These are phyloP conservation scores for Anarrhichthys ocellatus DNA, from an alignment of 2,113 vertebrate species.

Conservation along the genomic window DNA sequence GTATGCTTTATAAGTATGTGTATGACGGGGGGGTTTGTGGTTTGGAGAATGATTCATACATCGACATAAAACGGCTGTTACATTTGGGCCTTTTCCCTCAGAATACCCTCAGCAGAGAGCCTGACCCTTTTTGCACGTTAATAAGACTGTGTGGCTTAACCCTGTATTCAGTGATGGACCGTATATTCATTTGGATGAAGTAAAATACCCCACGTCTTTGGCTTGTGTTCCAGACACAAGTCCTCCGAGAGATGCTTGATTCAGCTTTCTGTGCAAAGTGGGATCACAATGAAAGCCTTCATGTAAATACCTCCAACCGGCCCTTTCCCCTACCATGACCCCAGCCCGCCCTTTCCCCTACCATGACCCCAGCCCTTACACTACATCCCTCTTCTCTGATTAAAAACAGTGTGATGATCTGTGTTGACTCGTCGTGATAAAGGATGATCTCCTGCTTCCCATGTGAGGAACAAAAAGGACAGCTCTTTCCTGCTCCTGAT, in stretches of 20 bases:
- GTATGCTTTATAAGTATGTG: slow-evolving; percentile 88
- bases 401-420: slow-evolving; percentile 36
- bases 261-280: slow-evolving; percentile 56
- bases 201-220: slow-evolving; percentile 52
- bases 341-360: slow-evolving; percentile 18
- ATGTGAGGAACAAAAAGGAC: slow-evolving; percentile 33
- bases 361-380: slow-evolving; percentile 46
- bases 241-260: slow-evolving; percentile 52
- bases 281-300: slow-evolving; percentile 63
- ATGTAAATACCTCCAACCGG: slow-evolving; percentile 72
- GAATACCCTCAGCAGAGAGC: slow-evolving; percentile 56
- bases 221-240: slow-evolving; percentile 43
- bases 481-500: slow-evolving; percentile 10
- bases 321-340: slow-evolving; percentile 15
- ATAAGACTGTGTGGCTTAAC: slow-evolving; percentile 52
- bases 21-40: slow-evolving; percentile 66
- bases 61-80: slow-evolving; percentile 40
- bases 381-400: slow-evolving; percentile 56
- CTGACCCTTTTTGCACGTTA: slow-evolving; percentile 52
- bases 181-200: slow-evolving; percentile 56
- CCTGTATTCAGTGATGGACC: slow-evolving; percentile 48
- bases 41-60: slow-evolving; percentile 43
- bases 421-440: slow-evolving; percentile 34
- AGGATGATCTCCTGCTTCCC: slow-evolving; percentile 49
- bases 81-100: slow-evolving; percentile 46